phyloP scores from a whole-genome alignment of 2,888 invertebrate genomes.

The Germaria angustata region DNA sequence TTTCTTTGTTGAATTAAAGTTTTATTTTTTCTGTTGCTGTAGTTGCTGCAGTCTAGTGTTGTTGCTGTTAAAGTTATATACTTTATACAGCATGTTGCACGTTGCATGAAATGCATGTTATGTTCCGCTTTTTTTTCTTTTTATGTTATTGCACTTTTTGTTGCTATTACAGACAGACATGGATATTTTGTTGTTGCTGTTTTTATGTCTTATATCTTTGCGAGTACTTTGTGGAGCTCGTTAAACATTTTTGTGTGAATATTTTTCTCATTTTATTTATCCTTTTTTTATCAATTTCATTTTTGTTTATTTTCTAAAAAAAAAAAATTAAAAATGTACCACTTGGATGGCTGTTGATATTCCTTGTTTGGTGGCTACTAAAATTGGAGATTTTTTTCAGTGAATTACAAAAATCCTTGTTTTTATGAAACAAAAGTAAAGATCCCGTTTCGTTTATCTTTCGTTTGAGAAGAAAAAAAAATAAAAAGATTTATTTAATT shows the following conservation, averaged over 20 bases:
- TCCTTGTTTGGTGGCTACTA: conserved; percentile 42
- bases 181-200: conserved; percentile 32
- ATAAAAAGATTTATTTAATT: not conserved
- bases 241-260: conserved; percentile 75
- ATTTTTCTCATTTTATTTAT: conserved; percentile 65
- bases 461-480: not conserved
- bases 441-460: conserved; percentile 77
- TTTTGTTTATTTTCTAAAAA: conserved; percentile 48
- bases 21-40: conserved; percentile 24
- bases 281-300: conserved; percentile 54
- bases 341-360: conserved; percentile 44
- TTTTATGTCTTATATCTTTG: conserved; percentile 69
- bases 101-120: conserved; percentile 78
- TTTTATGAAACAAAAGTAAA: conserved; percentile 68
- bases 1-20: conserved; percentile 23
- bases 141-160: conserved; percentile 69
- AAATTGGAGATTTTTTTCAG: conserved; percentile 13
- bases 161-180: conserved; percentile 52
- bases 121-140: conserved; percentile 67
- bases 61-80: conserved; percentile 64
- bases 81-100: conserved; percentile 69
- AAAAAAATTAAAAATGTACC: not conserved
- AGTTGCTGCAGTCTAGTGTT: conserved; percentile 27
- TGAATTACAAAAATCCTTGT: conserved; percentile 17
- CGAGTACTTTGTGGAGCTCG: conserved; percentile 76